Evolutionary conservation across 1,140 invertebrate genomes (phyloP), one percentile per base, ranked within the genome.

Genomic region (Heliconius nattereri): DNA sequence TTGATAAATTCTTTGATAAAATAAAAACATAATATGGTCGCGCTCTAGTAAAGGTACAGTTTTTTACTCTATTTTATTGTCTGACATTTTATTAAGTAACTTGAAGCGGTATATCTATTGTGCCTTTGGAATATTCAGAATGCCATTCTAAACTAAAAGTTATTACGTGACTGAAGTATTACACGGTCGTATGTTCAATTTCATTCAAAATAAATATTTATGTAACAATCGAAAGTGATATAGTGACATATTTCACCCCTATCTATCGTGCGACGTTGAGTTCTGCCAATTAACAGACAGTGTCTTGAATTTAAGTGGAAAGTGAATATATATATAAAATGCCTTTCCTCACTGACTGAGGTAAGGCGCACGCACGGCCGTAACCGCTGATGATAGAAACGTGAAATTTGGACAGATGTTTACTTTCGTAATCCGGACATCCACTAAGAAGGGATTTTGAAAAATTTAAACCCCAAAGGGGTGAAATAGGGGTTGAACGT

Each of bases 11-110:
- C 23, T 66, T 66, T 16, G 60, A 16, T 23, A 66, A 66, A 66
- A 66, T 66, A 66, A 66, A 66, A 66, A 29, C 23, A 66, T 66
- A 66, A 66, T 66, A 26, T 66, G 60, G 60, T 66, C 60, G 60
- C 60, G 60, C 60, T 66, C 60, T 29, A 66, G 2, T 66, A 66
- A 66, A 66, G 23, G 60, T 66, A 16, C 60, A 66, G 11, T 66
- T 66, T 66, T 26, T 66, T 26, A 60, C 26, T 29, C 26, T 23
- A 66, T 66, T 66, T 66, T 66, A 23, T 66, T 66, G 26, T 66
- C 23, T 13, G 60, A 66, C 60, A 66, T 66, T 66, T 29, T 66
- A 66, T 66, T 66, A 66, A 66, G 60, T 66, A 66, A 66, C 60
- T 26, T 66, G 26, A 26, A 66, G 26, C 23, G 60, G 26, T 66